phyloP scores from a whole-genome alignment of 2,113 vertebrate genomes.

The Channa argus region DNA sequence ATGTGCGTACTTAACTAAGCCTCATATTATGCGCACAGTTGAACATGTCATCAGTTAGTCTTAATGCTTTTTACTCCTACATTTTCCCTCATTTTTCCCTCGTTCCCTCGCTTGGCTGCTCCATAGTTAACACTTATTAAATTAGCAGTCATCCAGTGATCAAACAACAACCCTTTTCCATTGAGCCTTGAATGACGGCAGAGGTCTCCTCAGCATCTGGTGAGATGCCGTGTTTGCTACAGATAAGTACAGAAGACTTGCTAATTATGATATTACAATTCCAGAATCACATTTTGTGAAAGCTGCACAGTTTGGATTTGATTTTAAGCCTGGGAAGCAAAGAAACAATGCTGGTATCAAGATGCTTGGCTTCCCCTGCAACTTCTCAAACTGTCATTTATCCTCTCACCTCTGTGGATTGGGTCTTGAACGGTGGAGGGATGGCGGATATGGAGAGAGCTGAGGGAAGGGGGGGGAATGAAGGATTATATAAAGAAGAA shows the following conservation, averaged over 20 bases:
- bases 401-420: conserved; percentile 75
- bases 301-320: conserved; percentile 40
- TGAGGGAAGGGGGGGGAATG: conserved; percentile 63
- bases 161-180: conserved; percentile 68
- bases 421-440: conserved; percentile 64
- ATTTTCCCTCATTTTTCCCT: conserved; percentile 56
- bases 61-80: conserved; percentile 71
- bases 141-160: conserved; percentile 74
- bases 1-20: conserved; percentile 76
- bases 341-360: conserved; percentile 57
- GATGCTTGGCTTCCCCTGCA: conserved; percentile 61
- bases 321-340: conserved; percentile 36
- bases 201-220: conserved; percentile 71
- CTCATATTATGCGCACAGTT: conserved; percentile 79
- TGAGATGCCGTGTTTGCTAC: conserved; percentile 42
- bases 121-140: conserved; percentile 78
- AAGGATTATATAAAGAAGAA: conserved; percentile 82
- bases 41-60: conserved; percentile 80
- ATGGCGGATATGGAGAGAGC: conserved; percentile 67
- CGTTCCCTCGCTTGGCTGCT: conserved; percentile 50
- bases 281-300: conserved; percentile 11
- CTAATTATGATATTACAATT: conserved; percentile 66
- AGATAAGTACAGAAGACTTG: conserved; percentile 37
- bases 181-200: conserved; percentile 61
- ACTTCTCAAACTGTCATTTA: conserved; percentile 75